A percentile compares a stretch with the other conserved stretches of the same genome.
phyloP scores from a whole-genome alignment of 1,140 invertebrate genomes.

The Rhagoletis pomonella region DNA sequence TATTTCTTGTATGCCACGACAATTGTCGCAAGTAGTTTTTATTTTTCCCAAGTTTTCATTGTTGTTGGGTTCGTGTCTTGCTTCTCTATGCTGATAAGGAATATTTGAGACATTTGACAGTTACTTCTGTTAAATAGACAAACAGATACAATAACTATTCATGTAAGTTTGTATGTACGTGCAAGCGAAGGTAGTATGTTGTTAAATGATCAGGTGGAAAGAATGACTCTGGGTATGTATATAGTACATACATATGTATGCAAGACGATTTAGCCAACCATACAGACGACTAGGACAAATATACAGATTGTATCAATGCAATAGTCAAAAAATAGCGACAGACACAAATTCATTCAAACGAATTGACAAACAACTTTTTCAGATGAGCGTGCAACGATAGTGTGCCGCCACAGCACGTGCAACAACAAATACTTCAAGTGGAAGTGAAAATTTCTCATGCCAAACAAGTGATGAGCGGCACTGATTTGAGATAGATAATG shows the following conservation, averaged over 20 bases:
- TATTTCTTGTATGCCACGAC: not conserved
- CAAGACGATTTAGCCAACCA: not conserved
- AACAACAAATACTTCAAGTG: not conserved
- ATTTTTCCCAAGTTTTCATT: not conserved
- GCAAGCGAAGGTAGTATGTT: too few species aligned
- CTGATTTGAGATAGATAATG: not conserved
- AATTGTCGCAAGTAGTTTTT: conserved; percentile 34
- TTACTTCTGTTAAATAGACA: conserved; percentile 45
- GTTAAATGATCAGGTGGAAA: too few species aligned
- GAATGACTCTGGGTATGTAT: not conserved
- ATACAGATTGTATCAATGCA: not conserved
- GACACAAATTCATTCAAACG: conserved; percentile 16
- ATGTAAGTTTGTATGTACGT: too few species aligned
- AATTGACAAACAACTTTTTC: conserved; percentile 8
- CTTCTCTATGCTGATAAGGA: not conserved
- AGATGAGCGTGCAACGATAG: not conserved
- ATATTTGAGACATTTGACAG: conserved; percentile 56
- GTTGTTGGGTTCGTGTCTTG: not conserved
- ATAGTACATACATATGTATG: too few species aligned
- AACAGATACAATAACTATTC: not conserved
- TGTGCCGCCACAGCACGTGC: not conserved
- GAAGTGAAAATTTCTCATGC: not conserved
- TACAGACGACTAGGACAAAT: not conserved
- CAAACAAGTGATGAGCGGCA: conserved; percentile 8
- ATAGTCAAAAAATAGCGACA: not conserved